Conservation (phyloP, 2,113 vertebrate genomes). For the Oxyura jamaicensis region DNA sequence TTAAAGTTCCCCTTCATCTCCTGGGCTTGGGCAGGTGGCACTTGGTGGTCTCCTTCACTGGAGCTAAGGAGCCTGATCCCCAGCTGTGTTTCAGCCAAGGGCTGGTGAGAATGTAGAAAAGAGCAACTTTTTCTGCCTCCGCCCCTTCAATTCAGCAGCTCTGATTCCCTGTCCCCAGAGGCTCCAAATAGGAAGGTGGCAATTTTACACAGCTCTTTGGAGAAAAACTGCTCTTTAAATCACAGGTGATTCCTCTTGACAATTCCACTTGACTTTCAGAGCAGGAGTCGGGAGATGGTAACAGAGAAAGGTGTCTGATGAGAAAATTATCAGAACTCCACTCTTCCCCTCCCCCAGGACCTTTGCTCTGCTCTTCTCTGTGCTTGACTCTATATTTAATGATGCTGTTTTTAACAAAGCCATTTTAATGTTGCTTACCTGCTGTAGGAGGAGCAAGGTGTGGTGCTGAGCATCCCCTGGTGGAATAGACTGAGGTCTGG, state of each 20-base stretch:
- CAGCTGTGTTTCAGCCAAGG: neutral
- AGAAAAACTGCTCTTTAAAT: slow-evolving; percentile 45
- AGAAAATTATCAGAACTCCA: slow-evolving; percentile 47
- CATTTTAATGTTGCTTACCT: neutral
- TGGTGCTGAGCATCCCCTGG: neutral
- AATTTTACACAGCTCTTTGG: slow-evolving; percentile 20
- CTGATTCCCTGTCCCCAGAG: slow-evolving; percentile 4
- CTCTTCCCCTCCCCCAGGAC: neutral
- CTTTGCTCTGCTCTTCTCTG: neutral
- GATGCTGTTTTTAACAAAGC: neutral
- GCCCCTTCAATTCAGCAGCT: neutral
- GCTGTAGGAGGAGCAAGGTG: neutral
- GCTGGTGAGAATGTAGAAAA: neutral
- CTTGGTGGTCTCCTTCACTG: neutral
- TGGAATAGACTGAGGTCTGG: neutral
- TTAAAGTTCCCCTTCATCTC: neutral
- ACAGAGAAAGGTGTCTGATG: slow-evolving; percentile 22
- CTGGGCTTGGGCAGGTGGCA: neutral
- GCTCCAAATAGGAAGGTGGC: neutral
- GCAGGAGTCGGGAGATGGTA: slow-evolving; percentile 11
- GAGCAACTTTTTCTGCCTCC: neutral
- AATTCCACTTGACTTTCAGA: slow-evolving; percentile 69
- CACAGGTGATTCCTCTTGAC: slow-evolving; percentile 66
- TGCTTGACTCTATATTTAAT: neutral
- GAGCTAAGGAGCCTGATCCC: neutral